Evolutionary conservation across 1,140 invertebrate genomes (phyloP).

Genomic region (Galendromus occidentalis): DNA sequence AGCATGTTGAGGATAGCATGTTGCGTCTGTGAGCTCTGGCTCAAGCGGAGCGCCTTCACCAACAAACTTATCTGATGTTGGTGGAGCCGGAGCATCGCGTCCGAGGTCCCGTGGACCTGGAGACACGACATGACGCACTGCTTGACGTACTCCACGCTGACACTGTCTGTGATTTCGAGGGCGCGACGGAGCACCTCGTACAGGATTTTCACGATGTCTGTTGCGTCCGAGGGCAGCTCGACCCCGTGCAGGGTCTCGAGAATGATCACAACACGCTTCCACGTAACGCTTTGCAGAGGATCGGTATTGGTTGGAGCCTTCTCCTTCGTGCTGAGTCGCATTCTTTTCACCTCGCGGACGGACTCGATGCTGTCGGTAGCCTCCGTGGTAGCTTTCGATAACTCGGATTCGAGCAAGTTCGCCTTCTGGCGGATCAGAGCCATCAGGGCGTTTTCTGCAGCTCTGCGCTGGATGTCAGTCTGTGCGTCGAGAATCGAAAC

Average conservation of each 20-base stretch:
- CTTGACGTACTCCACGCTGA: constrained; percentile 66
- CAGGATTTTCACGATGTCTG: constrained; percentile 44
- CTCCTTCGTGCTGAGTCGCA: constrained; percentile 14
- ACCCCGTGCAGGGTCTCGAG: constrained; percentile 65
- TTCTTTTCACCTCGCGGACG: background rate
- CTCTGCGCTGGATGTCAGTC: background rate
- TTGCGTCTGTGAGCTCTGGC: constrained; percentile 79
- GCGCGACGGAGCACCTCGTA: constrained; percentile 51
- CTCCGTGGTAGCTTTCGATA: background rate
- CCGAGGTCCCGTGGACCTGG: constrained; percentile 24
- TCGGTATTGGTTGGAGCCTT: background rate
- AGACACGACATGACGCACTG: constrained; percentile 61
- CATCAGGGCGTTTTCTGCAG: background rate
- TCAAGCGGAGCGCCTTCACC: constrained; percentile 64
- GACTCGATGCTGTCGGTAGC: background rate
- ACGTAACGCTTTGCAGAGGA: constrained; percentile 24
- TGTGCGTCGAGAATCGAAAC: background rate
- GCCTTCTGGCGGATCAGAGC: background rate
- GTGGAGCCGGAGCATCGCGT: constrained; percentile 16
- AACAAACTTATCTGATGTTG: constrained; percentile 46
- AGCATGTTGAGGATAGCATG: constrained; percentile 66
- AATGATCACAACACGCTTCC: constrained; percentile 53
- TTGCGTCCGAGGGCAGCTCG: constrained; percentile 45
- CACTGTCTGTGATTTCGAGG: constrained; percentile 55
- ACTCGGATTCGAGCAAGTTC: background rate